phyloP scores from a whole-genome alignment of 2,888 invertebrate genomes.

The Piscicola geometra region DNA sequence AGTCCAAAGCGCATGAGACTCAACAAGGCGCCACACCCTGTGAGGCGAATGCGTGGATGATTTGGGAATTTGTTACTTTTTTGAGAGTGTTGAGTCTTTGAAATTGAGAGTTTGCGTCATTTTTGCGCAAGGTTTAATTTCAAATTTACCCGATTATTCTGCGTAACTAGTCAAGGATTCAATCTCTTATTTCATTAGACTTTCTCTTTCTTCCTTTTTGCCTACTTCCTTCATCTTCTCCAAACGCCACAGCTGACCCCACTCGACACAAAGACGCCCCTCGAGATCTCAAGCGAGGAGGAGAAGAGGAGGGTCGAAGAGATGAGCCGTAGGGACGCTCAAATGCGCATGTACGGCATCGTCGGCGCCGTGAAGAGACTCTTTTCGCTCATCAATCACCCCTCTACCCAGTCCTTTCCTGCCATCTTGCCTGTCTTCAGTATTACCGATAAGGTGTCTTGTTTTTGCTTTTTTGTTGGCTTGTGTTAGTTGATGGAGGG shows the following conservation, averaged over 20 bases:
- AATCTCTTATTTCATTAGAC: neutral
- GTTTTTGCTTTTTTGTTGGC: too few relatives aligned
- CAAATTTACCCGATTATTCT: neutral
- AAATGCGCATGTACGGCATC: slow-evolving; percentile 55
- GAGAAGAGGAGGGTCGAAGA: slow-evolving; percentile 55
- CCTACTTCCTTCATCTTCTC: slow-evolving; percentile 5
- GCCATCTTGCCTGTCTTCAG: neutral
- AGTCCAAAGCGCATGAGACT: slow-evolving; percentile 41
- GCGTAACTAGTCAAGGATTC: neutral
- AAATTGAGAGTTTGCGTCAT: slow-evolving; percentile 11
- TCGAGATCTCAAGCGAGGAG: slow-evolving; percentile 55
- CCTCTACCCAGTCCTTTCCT: neutral
- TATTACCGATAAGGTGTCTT: neutral
- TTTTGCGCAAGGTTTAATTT: neutral
- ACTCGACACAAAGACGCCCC: slow-evolving; percentile 51
- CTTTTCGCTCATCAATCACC: slow-evolving; percentile 50
- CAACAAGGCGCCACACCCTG: slow-evolving; percentile 50
- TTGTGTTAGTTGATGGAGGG: too few relatives aligned
- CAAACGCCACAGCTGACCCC: neutral
- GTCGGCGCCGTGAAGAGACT: slow-evolving; percentile 54
- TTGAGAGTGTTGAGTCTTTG: too few relatives aligned
- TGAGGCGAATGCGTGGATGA: too few relatives aligned
- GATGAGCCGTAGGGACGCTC: slow-evolving; percentile 55
- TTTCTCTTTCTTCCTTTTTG: slow-evolving; percentile 18
- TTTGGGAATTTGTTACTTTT: too few relatives aligned